Evolutionary conservation across 2,113 vertebrate species (phyloP), one percentile per base, ranked within the genome.

Genomic region (Tachuris rubrigastra): DNA sequence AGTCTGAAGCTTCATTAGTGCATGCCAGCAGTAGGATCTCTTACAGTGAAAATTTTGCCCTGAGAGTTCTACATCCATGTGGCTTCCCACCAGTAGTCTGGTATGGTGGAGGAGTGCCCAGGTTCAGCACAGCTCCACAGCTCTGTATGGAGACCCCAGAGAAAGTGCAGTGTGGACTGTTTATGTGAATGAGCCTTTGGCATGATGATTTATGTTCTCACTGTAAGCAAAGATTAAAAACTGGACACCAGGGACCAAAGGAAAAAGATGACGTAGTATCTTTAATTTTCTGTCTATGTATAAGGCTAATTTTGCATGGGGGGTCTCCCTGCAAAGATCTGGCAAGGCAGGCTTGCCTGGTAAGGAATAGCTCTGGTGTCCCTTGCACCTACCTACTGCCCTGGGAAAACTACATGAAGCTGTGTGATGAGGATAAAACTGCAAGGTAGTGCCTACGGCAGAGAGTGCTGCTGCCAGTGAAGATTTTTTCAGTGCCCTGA

Each of bases 351-450:
- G 31, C 39, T 89, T 84, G 11, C 72, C 33, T 52, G 55, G 20
- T 47, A 60, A 60, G 44, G 52, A 41, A 3, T 19, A 53, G 30
- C 53, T 86, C 35, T n/a, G 52, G 9, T 85, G 94, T 63, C 55
- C 55, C 21, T 76, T 24, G 47, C 0, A 0, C 23, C 74, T 83
- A 17, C 47, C 56, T 81, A 0, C 41, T 90, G 68, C 65, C 53
- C 83, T 93, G 75, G 80, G 85, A 95, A 93, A 78, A 90, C 53
- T 49, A 74, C 92, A 80, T 24, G 79, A 84, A 92, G 73, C 44
- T 84, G n/a, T 92, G 37, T 92, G 88, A 94, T 84, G 73, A 66
- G 58, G 80, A 68, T 89, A 60, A 89, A 90, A 86, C 47, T 75
- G 67, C 69, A 68, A 90, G 68, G 83, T 78, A 86, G 22, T 82